These are phyloP conservation scores for Zele albiditarsus DNA, from an alignment of 2,888 invertebrate genomes.

Conservation along the genomic window DNA sequence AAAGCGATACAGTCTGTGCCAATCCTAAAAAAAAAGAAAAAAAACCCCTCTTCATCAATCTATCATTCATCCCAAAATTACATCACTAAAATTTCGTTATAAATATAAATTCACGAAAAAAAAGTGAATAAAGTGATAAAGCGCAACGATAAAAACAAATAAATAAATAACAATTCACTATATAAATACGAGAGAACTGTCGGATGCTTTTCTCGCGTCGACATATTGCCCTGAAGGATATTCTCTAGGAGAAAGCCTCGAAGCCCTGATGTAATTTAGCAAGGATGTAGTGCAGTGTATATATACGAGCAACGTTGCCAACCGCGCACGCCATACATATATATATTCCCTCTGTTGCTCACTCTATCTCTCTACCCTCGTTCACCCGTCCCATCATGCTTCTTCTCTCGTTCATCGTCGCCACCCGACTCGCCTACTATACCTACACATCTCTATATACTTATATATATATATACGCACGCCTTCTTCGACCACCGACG, in stretches of 20 bases:
- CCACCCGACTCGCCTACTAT: neutral
- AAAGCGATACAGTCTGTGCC: too few species aligned
- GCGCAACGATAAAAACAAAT: neutral
- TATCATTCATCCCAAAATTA: too few species aligned
- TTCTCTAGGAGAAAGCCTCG: constrained; percentile 38
- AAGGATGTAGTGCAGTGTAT: constrained; percentile 29
- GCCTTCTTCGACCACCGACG: constrained; percentile 40
- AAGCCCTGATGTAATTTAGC: constrained; percentile 42
- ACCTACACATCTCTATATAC: neutral
- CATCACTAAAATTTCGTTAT: too few species aligned
- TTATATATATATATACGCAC: constrained; percentile 14
- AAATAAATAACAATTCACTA: neutral
- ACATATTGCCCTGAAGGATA: constrained; percentile 41
- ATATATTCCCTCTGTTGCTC: neutral
- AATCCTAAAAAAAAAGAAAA: too few species aligned
- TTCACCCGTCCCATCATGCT: neutral
- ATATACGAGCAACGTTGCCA: constrained; percentile 29
- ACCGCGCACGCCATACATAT: neutral
- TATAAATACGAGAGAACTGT: neutral
- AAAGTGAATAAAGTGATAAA: neutral
- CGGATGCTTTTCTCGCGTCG: neutral
- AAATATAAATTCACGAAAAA: too few species aligned
- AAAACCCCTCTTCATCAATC: too few species aligned
- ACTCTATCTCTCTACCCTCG: neutral
- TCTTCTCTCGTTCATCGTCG: neutral